Evolutionary conservation across 2,888 invertebrate genomes (phyloP), one percentile per base, ranked within the genome.

Genomic region (Zhuqinia jingwanae): DNA sequence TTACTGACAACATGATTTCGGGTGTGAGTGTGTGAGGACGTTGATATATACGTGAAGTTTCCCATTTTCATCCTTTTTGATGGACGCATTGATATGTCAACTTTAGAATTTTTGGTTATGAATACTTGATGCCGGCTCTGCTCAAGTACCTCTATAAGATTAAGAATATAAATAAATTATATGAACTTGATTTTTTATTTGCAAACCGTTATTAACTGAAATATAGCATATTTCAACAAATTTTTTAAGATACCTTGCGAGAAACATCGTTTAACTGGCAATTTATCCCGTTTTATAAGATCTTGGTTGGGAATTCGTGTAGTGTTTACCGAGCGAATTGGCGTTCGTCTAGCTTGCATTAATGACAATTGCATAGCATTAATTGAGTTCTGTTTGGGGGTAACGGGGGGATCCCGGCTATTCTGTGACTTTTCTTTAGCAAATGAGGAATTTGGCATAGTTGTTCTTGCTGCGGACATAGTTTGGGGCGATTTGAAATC

Each of bases 31-130:
- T 17, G 17, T 8, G 68, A 20, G 13, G 45, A n/a, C 1, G 5
- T 68, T 5, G 42, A 11, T 11, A 42, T 15, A 45, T 6, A 68
- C 10, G 2, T n/a, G 15, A 68, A 77, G 6, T 68, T 42, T 3
- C 50, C 80, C 15, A 68, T 2, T n/a, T 68, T 65, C 15, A 56
- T 36, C 30, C 50, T 27, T 42, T 80, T 80, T 1, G 80, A 68
- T 13, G 80, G 80, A 50, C n/a, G 25, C 11, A 68, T 0, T 0
- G 53, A 65, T 8, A 80, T n/a, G 15, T 56, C 80, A 15, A 50
- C 80, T 17, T 60, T 79, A 8, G 80, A 79, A 6, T 30, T 47
- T 25, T 79, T 63, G 10, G 22, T 25, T 2, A 79, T 25, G 25
- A 79, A 20, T 27, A 73, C 15, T 45, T 30, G 20, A 5, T 45